Conservation (phyloP, 1,140 invertebrate genomes). For the Hycleus phaleratus region DNA sequence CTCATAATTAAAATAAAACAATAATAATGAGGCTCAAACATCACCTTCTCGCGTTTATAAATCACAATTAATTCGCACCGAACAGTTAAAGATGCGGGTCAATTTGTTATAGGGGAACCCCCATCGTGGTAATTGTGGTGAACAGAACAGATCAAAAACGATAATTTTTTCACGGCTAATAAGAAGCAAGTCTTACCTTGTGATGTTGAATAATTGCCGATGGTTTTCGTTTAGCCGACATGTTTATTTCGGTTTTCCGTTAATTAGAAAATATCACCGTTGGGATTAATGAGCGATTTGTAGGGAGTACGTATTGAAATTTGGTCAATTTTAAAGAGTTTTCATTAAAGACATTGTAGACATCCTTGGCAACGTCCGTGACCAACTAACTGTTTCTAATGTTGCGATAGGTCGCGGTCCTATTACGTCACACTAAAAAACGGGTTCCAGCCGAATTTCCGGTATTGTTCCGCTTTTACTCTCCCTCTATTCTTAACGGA, state of each 20-base stretch:
- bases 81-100: too few species aligned
- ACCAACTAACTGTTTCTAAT: constrained; percentile 37
- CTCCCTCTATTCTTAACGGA: too few species aligned
- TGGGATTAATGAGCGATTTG: too few species aligned
- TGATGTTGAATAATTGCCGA: constrained; percentile 53
- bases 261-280: too few species aligned
- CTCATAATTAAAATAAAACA: too few species aligned
- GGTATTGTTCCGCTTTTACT: too few species aligned
- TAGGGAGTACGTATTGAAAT: neutral
- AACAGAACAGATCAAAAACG: neutral
- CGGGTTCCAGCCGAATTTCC: constrained; percentile 1
- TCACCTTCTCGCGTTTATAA: too few species aligned
- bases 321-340: neutral
- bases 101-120: too few species aligned
- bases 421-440: constrained; percentile 22
- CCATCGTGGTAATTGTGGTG: neutral
- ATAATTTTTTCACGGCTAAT: too few species aligned
- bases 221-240: constrained; percentile 53
- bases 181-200: constrained; percentile 42
- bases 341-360: constrained; percentile 1
- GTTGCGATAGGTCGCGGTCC: constrained; percentile 34
- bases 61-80: too few species aligned
- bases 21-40: too few species aligned
- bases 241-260: neutral
- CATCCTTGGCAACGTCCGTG: constrained; percentile 28